Conservation (phyloP, 2,113 vertebrate genomes). For the Daphoenositta chrysoptera region DNA sequence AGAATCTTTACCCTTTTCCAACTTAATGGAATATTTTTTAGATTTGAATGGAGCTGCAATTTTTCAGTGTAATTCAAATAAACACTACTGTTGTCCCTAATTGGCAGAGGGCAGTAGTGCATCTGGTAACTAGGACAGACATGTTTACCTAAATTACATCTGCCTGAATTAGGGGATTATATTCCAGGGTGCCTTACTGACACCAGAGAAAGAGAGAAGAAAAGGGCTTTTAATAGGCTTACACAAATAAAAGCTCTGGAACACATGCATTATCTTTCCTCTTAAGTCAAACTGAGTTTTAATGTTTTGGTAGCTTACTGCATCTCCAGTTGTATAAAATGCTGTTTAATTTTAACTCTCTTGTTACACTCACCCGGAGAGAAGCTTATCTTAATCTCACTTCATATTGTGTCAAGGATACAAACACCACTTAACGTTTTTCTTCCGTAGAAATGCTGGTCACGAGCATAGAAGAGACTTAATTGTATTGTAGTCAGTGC, state of each 20-base stretch:
- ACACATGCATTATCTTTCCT: rapidly evolving
- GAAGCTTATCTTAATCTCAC: neutral
- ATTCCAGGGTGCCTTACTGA: neutral
- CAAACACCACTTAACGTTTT: neutral
- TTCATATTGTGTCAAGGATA: slow-evolving; percentile 11
- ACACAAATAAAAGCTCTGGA: neutral
- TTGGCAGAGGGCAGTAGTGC: neutral
- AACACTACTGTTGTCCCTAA: neutral
- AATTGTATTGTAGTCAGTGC: neutral
- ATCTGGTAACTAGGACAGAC: neutral
- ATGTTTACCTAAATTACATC: neutral
- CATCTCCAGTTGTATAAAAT: neutral
- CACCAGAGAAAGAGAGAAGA: neutral
- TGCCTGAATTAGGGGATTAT: neutral
- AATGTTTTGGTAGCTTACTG: neutral
- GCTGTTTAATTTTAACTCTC: slow-evolving; percentile 17
- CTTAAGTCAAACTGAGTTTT: neutral
- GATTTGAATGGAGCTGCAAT: rapidly evolving
- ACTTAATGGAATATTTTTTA: neutral
- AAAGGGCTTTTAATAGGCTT: neutral
- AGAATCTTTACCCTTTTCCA: neutral
- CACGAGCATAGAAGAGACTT: neutral
- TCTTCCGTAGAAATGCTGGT: neutral
- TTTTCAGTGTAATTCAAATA: neutral
- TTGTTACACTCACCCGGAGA: neutral